Evolutionary conservation across 2,113 vertebrate genomes (phyloP).

Genomic region (Epinephelus fuscoguttatus): DNA sequence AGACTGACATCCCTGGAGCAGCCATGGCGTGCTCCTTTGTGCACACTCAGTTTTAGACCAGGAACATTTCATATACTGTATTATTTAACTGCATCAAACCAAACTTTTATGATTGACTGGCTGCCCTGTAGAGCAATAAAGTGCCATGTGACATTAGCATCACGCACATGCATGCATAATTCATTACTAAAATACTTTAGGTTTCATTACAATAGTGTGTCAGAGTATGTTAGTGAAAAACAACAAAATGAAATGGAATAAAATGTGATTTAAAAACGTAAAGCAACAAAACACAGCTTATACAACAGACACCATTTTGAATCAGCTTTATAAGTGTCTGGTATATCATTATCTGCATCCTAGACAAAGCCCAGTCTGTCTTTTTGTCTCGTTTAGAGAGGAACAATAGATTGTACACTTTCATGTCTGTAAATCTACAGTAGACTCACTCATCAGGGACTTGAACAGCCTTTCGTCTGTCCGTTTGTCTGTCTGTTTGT

Average conservation of each 20-base stretch:
- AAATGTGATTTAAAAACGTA: neutral
- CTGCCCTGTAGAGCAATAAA: neutral
- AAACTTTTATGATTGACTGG: neutral
- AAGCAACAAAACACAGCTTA: conserved; percentile 2
- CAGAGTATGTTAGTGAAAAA: neutral
- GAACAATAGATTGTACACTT: conserved; percentile 54
- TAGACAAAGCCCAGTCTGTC: neutral
- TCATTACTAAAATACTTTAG: neutral
- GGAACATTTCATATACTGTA: conserved; percentile 16
- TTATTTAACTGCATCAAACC: conserved; percentile 31
- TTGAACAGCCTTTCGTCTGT: conserved; percentile 58
- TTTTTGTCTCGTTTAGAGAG: conserved; percentile 19
- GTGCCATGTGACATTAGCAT: neutral
- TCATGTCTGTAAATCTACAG: conserved; percentile 52
- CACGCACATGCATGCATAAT: neutral
- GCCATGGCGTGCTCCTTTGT: conserved; percentile 7
- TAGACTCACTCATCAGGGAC: conserved; percentile 39
- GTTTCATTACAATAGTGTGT: no score
- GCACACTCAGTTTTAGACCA: conserved; percentile 4
- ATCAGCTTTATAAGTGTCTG: neutral
- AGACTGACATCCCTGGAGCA: conserved; percentile 24
- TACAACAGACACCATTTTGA: neutral
- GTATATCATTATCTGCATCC: conserved; percentile 11
- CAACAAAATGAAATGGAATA: neutral
- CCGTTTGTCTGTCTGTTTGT: conserved; percentile 35